Evolutionary conservation across 1,140 invertebrate species (phyloP).

Genomic region (Globodera rostochiensis): DNA sequence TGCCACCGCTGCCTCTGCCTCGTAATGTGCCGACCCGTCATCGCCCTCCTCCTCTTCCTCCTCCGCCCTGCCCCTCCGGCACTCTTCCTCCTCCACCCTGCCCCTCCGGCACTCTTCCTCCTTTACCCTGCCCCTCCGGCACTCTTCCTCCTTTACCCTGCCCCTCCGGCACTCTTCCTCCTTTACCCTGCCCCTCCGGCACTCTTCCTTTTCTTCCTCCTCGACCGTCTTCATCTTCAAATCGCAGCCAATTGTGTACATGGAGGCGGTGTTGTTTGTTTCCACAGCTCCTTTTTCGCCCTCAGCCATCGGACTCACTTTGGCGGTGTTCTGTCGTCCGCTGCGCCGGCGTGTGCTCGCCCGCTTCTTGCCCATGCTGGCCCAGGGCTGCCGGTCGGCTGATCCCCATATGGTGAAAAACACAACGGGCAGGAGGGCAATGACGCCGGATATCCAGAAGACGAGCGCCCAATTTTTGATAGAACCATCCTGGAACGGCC

Average conservation of each 20-base stretch:
- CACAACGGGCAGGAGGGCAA: conserved; percentile 42
- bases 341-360: conserved; percentile 1
- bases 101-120: no score
- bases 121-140: no score
- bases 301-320: background rate
- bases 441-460: conserved; percentile 40
- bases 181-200: background rate
- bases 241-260: background rate
- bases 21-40: background rate
- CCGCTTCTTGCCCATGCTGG: conserved; percentile 26
- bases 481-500: conserved; percentile 21
- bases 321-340: background rate
- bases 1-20: conserved; percentile 2
- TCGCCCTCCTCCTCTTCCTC: conserved; percentile 5
- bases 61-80: background rate
- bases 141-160: no score
- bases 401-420: conserved; percentile 53
- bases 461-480: conserved; percentile 34
- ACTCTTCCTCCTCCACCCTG: no score
- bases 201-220: background rate
- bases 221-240: background rate
- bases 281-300: background rate
- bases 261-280: background rate
- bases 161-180: background rate
- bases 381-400: conserved; percentile 41